Conservation (phyloP, 2,797 vertebrate genomes). For the Aldrovandia affinis region DNA sequence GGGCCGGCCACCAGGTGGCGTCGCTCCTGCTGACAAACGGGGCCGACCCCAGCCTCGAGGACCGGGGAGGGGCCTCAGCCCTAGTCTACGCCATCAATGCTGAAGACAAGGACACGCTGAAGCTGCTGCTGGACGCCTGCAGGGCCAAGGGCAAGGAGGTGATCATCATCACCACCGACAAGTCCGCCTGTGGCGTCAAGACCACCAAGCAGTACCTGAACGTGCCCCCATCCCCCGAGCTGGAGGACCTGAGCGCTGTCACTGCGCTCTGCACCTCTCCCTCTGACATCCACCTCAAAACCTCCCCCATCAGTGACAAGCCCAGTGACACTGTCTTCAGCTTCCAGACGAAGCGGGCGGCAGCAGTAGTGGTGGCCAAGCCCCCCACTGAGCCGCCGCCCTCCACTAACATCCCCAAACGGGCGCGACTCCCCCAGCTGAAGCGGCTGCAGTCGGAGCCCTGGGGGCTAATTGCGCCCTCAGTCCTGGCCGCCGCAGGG, state of each 20-base stretch:
- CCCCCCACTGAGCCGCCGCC: slow-evolving; percentile 52
- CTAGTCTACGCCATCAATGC: slow-evolving; percentile 85
- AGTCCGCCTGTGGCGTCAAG: slow-evolving; percentile 80
- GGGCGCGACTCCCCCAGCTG: slow-evolving; percentile 82
- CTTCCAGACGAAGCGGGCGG: slow-evolving; percentile 65
- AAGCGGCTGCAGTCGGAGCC: slow-evolving; percentile 89
- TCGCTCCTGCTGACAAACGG: slow-evolving; percentile 76
- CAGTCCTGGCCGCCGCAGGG: slow-evolving; percentile 68
- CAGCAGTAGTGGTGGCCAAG: slow-evolving; percentile 37
- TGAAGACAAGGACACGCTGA: slow-evolving; percentile 79
- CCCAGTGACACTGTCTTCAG: slow-evolving; percentile 67
- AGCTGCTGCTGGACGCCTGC: slow-evolving; percentile 83
- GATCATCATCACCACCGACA: slow-evolving; percentile 90
- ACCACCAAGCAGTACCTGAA: slow-evolving; percentile 83
- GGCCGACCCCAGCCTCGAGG: slow-evolving; percentile 86
- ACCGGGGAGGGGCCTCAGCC: slow-evolving; percentile 81
- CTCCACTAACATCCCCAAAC: slow-evolving; percentile 67
- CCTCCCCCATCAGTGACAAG: slow-evolving; percentile 56
- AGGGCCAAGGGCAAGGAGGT: slow-evolving; percentile 91
- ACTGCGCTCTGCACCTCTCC: slow-evolving; percentile 64
- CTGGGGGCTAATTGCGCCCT: slow-evolving; percentile 87
- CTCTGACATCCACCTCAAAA: slow-evolving; percentile 66
- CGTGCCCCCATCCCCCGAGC: slow-evolving; percentile 59
- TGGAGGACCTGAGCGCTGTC: background rate
- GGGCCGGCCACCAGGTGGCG: slow-evolving; percentile 77